Evolutionary conservation across 35 echinoderm and acorn worm species (phyloP).

Genomic region (Ophiothrix spiculata): DNA sequence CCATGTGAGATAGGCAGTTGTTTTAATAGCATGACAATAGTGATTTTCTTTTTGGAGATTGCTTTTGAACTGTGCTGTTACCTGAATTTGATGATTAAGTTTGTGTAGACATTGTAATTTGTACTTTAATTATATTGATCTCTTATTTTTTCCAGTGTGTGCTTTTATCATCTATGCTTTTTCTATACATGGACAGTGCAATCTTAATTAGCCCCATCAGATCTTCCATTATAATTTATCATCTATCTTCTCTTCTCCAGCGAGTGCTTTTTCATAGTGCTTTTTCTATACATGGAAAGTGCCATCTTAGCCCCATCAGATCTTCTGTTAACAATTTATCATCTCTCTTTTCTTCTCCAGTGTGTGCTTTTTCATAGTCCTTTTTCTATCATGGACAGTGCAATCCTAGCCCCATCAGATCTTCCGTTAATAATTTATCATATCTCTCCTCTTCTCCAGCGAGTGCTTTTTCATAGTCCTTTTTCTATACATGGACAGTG

Average conservation of each 20-base stretch:
- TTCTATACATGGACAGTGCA: conserved; percentile 62
- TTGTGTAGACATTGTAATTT: too few relatives aligned
- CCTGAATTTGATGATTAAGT: too few relatives aligned
- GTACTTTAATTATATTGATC: too few relatives aligned
- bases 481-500: conserved; percentile 67
- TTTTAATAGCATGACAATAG: too few relatives aligned
- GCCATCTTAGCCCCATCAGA: conserved; percentile 36
- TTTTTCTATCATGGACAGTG: conserved; percentile 62
- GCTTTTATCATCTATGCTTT: conserved; percentile 66
- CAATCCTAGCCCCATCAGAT: conserved; percentile 27
- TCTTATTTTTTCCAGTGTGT: conserved; percentile 72
- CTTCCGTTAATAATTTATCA: conserved; percentile 35
- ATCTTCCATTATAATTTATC: conserved; percentile 30
- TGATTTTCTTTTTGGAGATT: too few relatives aligned
- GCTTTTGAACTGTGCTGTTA: too few relatives aligned
- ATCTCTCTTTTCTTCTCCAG: conserved; percentile 31
- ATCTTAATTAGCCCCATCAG: conserved; percentile 30
- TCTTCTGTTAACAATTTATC: conserved; percentile 31
- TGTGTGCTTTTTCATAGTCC: conserved; percentile 88
- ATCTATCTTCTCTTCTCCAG: conserved; percentile 34
- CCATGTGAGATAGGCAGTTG: too few relatives aligned
- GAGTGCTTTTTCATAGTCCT: conserved; percentile 78
- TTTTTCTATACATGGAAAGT: conserved; percentile 66
- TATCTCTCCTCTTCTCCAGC: conserved; percentile 52
- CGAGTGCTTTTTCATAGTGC: conserved; percentile 80